A percentile compares a stretch with the other conserved stretches of the same genome.
phyloP scores from a whole-genome alignment of 2,797 vertebrate species.

The Amblyopsis hoosieri region DNA sequence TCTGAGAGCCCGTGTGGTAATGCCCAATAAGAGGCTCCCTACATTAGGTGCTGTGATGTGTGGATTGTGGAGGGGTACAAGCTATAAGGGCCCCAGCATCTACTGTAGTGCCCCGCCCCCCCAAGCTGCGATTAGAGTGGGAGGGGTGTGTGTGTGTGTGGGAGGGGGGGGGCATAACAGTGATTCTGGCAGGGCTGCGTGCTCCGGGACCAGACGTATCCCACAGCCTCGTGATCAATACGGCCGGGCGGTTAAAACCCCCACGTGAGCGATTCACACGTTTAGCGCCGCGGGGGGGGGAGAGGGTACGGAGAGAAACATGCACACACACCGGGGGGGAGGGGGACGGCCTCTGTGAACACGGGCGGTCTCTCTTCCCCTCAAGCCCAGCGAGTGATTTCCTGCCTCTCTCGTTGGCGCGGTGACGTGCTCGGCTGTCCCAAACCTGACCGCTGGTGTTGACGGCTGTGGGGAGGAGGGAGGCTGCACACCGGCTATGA shows the following conservation, averaged over 20 bases:
- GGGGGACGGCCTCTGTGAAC: conserved; percentile 35
- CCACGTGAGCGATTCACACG: conserved; percentile 62
- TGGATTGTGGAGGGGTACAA: conserved; percentile 31
- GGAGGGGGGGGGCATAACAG: conserved; percentile 12
- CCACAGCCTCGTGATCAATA: conserved; percentile 75
- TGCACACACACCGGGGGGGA: conserved; percentile 22
- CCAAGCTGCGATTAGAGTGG: no score
- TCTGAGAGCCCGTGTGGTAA: conserved; percentile 53
- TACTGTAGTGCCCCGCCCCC: conserved; percentile 37
- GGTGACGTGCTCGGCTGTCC: conserved; percentile 7
- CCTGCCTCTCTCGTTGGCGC: conserved; percentile 17
- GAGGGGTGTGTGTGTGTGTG: conserved; percentile 6
- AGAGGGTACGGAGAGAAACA: conserved; percentile 19
- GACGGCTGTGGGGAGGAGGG: neutral
- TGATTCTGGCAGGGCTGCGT: conserved; percentile 15
- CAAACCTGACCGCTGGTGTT: neutral
- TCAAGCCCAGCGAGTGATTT: conserved; percentile 38
- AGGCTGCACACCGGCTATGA: no score
- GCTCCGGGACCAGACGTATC: conserved; percentile 57
- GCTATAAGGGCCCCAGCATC: conserved; percentile 31
- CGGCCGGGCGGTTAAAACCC: conserved; percentile 56
- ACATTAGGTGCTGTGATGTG: conserved; percentile 13
- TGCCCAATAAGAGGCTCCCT: conserved; percentile 57
- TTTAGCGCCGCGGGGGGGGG: conserved; percentile 57
- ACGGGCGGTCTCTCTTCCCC: conserved; percentile 27